A percentile compares a stretch with the other conserved stretches of the same genome.
These are phyloP conservation scores for Matsumyia berberina DNA, from an alignment of 2,888 invertebrate species.

Conservation along the genomic window DNA sequence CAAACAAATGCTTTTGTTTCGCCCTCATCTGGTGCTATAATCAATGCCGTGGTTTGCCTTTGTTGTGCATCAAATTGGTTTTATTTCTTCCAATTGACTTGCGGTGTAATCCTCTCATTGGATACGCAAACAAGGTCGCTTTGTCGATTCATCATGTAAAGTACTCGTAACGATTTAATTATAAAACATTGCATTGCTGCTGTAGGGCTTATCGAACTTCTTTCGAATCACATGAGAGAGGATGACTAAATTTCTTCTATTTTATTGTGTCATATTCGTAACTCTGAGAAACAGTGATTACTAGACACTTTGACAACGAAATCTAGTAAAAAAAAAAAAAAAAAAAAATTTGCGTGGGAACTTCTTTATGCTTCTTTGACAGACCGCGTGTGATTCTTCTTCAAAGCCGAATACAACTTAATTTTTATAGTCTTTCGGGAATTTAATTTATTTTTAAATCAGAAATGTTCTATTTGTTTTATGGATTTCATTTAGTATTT, in stretches of 20 bases:
- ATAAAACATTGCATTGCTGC: not conserved
- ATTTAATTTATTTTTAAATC: conserved; percentile 7
- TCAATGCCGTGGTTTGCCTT: conserved; percentile 33
- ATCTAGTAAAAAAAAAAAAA: not conserved
- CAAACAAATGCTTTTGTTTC: conserved; percentile 49
- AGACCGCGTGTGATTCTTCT: conserved; percentile 53
- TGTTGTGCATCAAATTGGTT: conserved; percentile 32
- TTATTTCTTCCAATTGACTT: not conserved
- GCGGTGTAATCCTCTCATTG: conserved; percentile 18
- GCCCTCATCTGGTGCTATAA: conserved; percentile 9
- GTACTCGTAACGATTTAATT: conserved; percentile 29
- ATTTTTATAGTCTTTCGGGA: conserved; percentile 31
- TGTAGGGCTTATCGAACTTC: conserved; percentile 50
- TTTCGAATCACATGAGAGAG: conserved; percentile 34
- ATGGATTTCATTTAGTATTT: conserved; percentile 14
- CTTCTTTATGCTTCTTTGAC: conserved; percentile 20
- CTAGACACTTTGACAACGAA: conserved; percentile 21
- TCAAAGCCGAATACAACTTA: conserved; percentile 31
- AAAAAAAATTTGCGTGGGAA: conserved; percentile 36
- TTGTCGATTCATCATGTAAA: conserved; percentile 28
- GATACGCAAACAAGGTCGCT: conserved; percentile 5
- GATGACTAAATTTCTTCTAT: conserved; percentile 42
- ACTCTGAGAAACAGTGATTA: conserved; percentile 5
- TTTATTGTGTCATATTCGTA: conserved; percentile 18
- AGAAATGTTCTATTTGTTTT: conserved; percentile 1